A percentile compares a stretch with the other conserved stretches of the same genome.
phyloP scores from a whole-genome alignment of 1,140 invertebrate genomes.

The Halotydeus destructor region DNA sequence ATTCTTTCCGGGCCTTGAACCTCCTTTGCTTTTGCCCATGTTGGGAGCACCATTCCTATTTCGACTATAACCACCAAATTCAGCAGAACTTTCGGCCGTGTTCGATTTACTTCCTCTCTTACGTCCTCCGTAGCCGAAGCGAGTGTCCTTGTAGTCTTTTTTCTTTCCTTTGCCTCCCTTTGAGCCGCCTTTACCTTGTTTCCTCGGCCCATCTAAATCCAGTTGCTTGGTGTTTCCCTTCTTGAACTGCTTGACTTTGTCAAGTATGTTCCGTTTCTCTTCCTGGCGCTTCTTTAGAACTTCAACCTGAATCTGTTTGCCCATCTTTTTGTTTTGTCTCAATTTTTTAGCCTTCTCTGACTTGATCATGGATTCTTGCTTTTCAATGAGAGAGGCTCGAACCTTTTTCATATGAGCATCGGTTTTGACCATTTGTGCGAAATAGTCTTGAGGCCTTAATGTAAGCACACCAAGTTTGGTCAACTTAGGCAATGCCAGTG shows the following conservation, averaged over 20 bases:
- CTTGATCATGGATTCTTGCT: slow-evolving; percentile 56
- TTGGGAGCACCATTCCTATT: not conserved
- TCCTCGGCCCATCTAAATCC: slow-evolving; percentile 55
- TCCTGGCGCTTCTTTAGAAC: slow-evolving; percentile 47
- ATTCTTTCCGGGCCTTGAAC: too few relatives aligned
- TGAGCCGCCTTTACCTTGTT: slow-evolving; percentile 28
- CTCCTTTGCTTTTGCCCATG: not conserved
- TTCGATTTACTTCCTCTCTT: slow-evolving; percentile 76
- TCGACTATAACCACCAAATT: slow-evolving; percentile 14
- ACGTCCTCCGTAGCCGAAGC: slow-evolving; percentile 87
- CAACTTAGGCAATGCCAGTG: slow-evolving; percentile 50
- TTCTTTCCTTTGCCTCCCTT: slow-evolving; percentile 24
- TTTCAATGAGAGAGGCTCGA: slow-evolving; percentile 54
- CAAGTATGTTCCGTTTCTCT: slow-evolving; percentile 25
- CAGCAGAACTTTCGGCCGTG: slow-evolving; percentile 42
- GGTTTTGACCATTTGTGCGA: slow-evolving; percentile 95
- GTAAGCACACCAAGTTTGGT: slow-evolving; percentile 52
- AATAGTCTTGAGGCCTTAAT: slow-evolving; percentile 80
- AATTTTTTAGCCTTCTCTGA: slow-evolving; percentile 73
- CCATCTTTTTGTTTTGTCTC: slow-evolving; percentile 71
- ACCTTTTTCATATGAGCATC: slow-evolving; percentile 94
- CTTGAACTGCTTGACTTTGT: slow-evolving; percentile 36
- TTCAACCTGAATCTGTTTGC: slow-evolving; percentile 63
- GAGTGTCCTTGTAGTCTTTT: slow-evolving; percentile 42
- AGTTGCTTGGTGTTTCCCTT: slow-evolving; percentile 55